phyloP scores from a whole-genome alignment of 2,888 invertebrate genomes.

The Brenthis daphne region DNA sequence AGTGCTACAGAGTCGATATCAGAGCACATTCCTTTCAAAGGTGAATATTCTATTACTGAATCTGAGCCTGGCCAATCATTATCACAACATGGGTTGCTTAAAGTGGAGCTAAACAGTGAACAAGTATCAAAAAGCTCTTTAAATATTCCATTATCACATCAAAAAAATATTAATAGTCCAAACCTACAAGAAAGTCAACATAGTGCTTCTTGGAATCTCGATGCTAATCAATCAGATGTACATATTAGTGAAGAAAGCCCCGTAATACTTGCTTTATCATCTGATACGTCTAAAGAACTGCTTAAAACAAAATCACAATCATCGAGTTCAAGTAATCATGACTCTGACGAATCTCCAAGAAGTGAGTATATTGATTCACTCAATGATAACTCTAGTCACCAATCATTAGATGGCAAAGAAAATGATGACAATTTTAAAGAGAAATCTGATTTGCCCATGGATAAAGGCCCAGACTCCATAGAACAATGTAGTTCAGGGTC shows the following conservation, averaged over 20 bases:
- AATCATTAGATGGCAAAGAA: constrained; percentile 27
- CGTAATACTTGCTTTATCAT: constrained; percentile 61
- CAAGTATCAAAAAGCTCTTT: constrained; percentile 48
- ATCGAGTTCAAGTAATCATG: constrained; percentile 40
- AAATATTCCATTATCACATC: constrained; percentile 51
- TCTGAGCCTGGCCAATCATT: constrained; percentile 48
- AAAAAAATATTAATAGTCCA: constrained; percentile 47
- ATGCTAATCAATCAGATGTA: constrained; percentile 60
- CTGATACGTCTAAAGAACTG: constrained; percentile 63
- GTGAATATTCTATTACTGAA: constrained; percentile 61
- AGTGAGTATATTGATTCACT: constrained; percentile 68
- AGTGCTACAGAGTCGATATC: constrained; percentile 72
- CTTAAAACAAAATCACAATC: constrained; percentile 47
- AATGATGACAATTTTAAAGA: constrained; percentile 46
- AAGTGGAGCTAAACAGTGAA: constrained; percentile 45
- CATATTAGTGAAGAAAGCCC: constrained; percentile 74
- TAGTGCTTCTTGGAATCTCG: constrained; percentile 60
- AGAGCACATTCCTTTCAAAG: constrained; percentile 69
- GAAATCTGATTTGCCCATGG: constrained; percentile 45
- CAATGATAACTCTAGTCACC: constrained; percentile 58
- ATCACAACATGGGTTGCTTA: constrained; percentile 49
- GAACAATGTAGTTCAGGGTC: constrained; percentile 63
- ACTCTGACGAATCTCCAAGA: constrained; percentile 54
- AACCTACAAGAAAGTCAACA: constrained; percentile 59
- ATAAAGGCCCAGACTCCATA: constrained; percentile 46